Base-by-base conservation (phyloP, 1,140 invertebrate genomes). In the Drosophila nikananu region DNA sequence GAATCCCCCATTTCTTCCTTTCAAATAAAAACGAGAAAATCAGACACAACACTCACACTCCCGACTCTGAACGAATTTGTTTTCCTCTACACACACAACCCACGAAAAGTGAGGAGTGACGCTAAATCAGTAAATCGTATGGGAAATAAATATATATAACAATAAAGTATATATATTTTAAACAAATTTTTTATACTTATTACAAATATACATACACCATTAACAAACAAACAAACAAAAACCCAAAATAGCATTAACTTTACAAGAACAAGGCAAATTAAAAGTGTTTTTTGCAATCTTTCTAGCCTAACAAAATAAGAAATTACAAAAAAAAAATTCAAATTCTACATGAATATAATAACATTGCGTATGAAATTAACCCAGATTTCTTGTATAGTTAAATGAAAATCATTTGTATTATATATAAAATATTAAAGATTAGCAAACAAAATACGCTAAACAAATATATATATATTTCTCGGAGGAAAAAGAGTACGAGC, bases 171-270 rank as follows among this genome's bases (percentile, higher is more conserved):
- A 81, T 84, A 86, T 86, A 86, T 87, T 87, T 87, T 89, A 87
- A 86, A 89, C 72, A 86, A 83, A 77, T 83, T 86, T 86, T 86
- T 86, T 89, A 86, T 86, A 86, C 84, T 80, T 87, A 86, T 87
- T 80, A 86, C 78, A 76, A 70, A 87, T 80, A 83, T 89, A 87
- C 64, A 87, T 83, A 86, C 66, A 77, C 70, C 48, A 63, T 64
- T 41, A 77, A 70, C 35, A 41, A 70, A 23, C 21, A 57, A 44
- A 46, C 10, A 46, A 68, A 52, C 10, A 21, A 25, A 49, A 49
- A 44, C 46, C 48, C 7, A 30, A 49, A 46, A 86, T 66, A 86
- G 70, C 81, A 66, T 86, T 82, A 79, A 71, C 82, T 86, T 86
- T 82, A 86, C 74, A 86, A 83, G 54, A 75, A 62, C 27, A 63